Percentiles rank a stretch among this genome's conserved stretches.
phyloP scores from a whole-genome alignment of 2,888 invertebrate genomes.

The Rhopalosiphum nymphaeae region DNA sequence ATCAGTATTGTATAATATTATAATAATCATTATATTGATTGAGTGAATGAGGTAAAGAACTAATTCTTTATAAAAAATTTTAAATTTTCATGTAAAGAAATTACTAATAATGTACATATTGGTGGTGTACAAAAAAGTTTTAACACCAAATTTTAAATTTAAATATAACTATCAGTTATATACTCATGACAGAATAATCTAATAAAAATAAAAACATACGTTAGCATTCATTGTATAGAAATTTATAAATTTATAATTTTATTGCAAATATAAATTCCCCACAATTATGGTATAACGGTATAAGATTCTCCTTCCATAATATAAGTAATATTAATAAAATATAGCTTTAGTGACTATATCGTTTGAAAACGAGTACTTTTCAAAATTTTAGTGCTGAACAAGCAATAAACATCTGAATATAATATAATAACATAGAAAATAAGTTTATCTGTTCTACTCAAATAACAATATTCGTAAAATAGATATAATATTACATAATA shows the following conservation, averaged over 20 bases:
- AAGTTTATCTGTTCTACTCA: background rate
- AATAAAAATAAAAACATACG: background rate
- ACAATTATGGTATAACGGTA: background rate
- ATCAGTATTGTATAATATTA: too few relatives aligned
- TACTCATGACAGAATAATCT: background rate
- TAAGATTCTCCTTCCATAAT: background rate
- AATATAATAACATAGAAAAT: background rate
- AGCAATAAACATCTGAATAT: background rate
- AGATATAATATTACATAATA: background rate
- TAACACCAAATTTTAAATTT: too few relatives aligned
- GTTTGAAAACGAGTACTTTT: background rate
- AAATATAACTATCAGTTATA: background rate
- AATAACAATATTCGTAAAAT: constrained; percentile 6
- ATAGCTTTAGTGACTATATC: background rate
- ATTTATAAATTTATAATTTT: background rate
- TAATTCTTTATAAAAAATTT: too few relatives aligned
- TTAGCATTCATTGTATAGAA: background rate
- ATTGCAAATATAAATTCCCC: background rate
- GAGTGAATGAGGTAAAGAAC: too few relatives aligned
- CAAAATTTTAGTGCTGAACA: background rate
- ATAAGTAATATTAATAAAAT: background rate
- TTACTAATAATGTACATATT: too few relatives aligned
- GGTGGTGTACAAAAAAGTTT: too few relatives aligned
- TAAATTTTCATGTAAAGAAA: too few relatives aligned
- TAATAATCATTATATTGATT: too few relatives aligned